phyloP scores from a whole-genome alignment of 2,113 vertebrate species.

The Daubentonia madagascariensis region DNA sequence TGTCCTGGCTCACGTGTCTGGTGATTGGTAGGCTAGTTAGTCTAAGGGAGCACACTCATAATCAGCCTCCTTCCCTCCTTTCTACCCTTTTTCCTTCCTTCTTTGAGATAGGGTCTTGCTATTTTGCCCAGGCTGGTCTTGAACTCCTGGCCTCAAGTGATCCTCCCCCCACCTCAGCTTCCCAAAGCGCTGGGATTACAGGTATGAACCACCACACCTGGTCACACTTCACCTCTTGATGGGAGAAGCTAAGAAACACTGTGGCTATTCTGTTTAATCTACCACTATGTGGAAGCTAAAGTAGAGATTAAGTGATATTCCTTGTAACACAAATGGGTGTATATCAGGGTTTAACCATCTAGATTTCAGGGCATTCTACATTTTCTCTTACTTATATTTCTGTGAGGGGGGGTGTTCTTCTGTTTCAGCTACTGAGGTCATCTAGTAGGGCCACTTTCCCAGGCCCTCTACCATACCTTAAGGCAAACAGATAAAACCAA shows the following conservation, averaged over 20 bases:
- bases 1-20: background rate
- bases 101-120: no score
- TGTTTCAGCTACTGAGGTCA: constrained; percentile 4
- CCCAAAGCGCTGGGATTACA: no score
- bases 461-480: background rate
- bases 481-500: constrained; percentile 29
- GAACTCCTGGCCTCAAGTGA: no score
- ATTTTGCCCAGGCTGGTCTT: no score
- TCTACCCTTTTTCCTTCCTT: no score
- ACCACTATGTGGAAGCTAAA: background rate
- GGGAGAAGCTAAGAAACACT: background rate
- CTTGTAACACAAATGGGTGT: background rate
- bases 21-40: background rate
- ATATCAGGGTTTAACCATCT: background rate
- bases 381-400: background rate
- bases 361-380: background rate
- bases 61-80: no score
- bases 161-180: no score
- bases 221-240: background rate
- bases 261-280: background rate
- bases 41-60: background rate
- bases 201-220: no score
- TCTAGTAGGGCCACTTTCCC: background rate
- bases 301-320: background rate
- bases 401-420: background rate